Percentiles rank a stretch among this genome's conserved stretches.
Evolutionary conservation across 2,888 invertebrate genomes (phyloP).

Genomic region (Mythimna lalbum): DNA sequence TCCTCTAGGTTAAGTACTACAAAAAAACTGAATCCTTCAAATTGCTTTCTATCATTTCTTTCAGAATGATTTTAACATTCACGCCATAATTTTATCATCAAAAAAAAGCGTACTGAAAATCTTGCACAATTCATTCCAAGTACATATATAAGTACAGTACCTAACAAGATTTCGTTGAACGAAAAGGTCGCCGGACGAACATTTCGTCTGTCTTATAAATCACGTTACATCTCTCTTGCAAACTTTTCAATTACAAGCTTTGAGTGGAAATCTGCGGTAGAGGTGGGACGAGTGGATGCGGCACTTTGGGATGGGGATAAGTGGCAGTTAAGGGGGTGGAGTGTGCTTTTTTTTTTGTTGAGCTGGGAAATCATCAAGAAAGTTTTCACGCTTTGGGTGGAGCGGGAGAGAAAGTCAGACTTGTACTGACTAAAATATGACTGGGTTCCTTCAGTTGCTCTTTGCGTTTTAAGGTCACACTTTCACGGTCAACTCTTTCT

Average conservation of each 20-base stretch:
- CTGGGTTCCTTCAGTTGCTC: too few relatives aligned
- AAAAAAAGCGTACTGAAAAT: not conserved
- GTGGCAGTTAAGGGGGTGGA: not conserved
- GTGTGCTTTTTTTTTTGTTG: not conserved
- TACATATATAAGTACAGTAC: constrained; percentile 47
- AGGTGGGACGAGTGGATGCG: constrained; percentile 61
- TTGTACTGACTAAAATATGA: too few relatives aligned
- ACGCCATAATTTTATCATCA: too few relatives aligned
- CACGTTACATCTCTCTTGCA: constrained; percentile 87
- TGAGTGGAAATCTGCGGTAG: constrained; percentile 72
- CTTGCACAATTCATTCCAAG: constrained; percentile 35
- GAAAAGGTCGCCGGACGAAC: constrained; percentile 81
- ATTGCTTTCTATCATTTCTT: too few relatives aligned
- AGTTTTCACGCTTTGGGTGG: too few relatives aligned
- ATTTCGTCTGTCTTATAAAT: constrained; percentile 87
- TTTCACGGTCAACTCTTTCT: too few relatives aligned
- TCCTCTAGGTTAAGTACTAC: too few relatives aligned
- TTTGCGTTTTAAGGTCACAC: too few relatives aligned
- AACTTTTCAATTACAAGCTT: constrained; percentile 89
- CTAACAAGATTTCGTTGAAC: constrained; percentile 70
- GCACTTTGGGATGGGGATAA: constrained; percentile 40
- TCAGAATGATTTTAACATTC: too few relatives aligned
- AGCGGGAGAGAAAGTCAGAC: too few relatives aligned
- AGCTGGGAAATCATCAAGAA: not conserved
- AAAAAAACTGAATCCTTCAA: too few relatives aligned